Conservation (phyloP, 1,140 invertebrate genomes). For the Phortica variegata region DNA sequence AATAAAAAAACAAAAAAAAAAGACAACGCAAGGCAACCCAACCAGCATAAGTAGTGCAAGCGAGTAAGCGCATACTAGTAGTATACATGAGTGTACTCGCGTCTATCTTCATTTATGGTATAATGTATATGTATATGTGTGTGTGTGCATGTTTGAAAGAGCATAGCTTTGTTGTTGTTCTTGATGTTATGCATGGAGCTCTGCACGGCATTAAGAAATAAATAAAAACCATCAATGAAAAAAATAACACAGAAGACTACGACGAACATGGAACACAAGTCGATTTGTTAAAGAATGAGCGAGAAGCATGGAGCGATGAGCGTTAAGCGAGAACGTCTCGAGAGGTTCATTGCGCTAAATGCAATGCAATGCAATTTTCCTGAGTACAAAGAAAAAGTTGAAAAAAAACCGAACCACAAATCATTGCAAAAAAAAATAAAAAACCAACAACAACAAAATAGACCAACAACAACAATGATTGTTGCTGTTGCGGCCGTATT, state of each 20-base stretch:
- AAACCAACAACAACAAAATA: too few species aligned
- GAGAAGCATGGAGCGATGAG: too few species aligned
- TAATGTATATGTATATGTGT: constrained; percentile 6
- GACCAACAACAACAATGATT: too few species aligned
- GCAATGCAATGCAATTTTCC: constrained; percentile 2
- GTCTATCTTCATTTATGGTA: too few species aligned
- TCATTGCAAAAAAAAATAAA: constrained; percentile 14
- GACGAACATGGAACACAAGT: constrained; percentile 8
- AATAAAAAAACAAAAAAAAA: constrained; percentile 26
- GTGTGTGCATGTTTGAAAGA: constrained; percentile 16
- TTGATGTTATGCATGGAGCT: too few species aligned
- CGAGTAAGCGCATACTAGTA: constrained; percentile 33
- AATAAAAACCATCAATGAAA: constrained; percentile 46
- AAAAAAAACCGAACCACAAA: constrained; percentile 16
- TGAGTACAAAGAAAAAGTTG: constrained; percentile 29
- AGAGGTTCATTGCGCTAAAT: too few species aligned
- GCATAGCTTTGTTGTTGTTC: constrained; percentile 26
- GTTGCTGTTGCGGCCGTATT: too few species aligned
- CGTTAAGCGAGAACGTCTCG: too few species aligned
- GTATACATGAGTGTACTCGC: too few species aligned
- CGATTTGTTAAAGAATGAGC: too few species aligned
- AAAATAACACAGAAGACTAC: constrained; percentile 36
- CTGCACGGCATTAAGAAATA: too few species aligned
- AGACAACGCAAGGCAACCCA: too few species aligned
- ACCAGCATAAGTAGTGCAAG: constrained; percentile 5